Conservation (phyloP, 2,888 invertebrate genomes). For the Trachelus iudaicus region DNA sequence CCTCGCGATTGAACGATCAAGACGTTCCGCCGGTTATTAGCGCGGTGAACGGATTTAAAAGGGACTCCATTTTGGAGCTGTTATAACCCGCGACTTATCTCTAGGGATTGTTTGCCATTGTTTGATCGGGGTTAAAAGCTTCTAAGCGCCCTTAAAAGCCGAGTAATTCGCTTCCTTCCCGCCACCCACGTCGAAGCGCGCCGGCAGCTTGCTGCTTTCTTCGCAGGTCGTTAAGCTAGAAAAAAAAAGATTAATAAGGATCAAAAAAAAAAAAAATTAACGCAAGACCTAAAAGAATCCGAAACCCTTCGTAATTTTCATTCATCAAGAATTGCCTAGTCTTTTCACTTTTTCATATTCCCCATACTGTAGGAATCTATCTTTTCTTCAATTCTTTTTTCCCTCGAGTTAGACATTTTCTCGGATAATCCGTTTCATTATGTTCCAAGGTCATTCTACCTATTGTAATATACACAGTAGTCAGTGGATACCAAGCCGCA, state of each 20-base stretch:
- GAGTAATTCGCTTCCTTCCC: conserved; percentile 17
- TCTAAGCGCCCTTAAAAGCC: conserved; percentile 22
- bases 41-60: background rate
- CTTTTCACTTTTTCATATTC: background rate
- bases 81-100: background rate
- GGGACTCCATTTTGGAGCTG: background rate
- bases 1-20: background rate
- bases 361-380: background rate
- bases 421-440: background rate
- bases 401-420: background rate
- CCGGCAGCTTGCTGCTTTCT: background rate
- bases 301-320: background rate
- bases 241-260: background rate
- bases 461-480: background rate
- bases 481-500: background rate
- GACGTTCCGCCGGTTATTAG: background rate
- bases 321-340: background rate
- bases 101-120: conserved; percentile 18
- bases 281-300: background rate
- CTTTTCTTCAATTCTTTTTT: background rate
- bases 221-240: background rate
- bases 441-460: background rate
- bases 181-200: conserved; percentile 15
- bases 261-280: background rate
- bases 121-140: conserved; percentile 21